Evolutionary conservation across 2,797 vertebrate species (phyloP).

Genomic region (Enteromius anoplus): DNA sequence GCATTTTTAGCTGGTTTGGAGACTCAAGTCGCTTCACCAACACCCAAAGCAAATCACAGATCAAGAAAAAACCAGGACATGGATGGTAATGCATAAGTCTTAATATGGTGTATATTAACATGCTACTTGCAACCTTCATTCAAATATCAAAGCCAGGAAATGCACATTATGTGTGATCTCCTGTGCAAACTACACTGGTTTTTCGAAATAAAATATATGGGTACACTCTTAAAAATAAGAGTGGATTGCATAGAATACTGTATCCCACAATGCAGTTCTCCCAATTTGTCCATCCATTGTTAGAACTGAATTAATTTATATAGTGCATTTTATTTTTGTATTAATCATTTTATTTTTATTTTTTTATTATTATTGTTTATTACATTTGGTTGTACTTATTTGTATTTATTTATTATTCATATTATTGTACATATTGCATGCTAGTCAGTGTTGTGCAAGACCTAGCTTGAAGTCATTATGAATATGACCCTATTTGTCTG

Average conservation of each 20-base stretch:
- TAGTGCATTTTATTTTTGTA: not conserved
- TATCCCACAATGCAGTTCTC: not conserved
- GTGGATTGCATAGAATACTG: not conserved
- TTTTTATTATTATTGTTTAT: no score
- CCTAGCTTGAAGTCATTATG: not conserved
- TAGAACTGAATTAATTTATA: not conserved
- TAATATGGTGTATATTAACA: not conserved
- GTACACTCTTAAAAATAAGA: no score
- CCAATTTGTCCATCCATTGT: not conserved
- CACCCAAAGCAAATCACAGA: slow-evolving; percentile 60
- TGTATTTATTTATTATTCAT: not conserved
- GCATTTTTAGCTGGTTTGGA: slow-evolving; percentile 53
- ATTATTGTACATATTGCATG: not conserved
- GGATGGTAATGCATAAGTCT: slow-evolving; percentile 78
- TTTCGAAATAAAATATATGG: not conserved
- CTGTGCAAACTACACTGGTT: not conserved
- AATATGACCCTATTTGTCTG: not conserved
- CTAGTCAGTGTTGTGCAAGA: not conserved
- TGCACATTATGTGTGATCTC: not conserved
- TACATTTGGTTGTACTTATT: not conserved
- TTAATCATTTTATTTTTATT: not conserved
- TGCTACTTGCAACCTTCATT: not conserved
- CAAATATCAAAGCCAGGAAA: not conserved
- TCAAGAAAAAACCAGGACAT: slow-evolving; percentile 81
- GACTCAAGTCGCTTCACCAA: slow-evolving; percentile 3